Conservation (phyloP, 1,140 invertebrate species). For the Penaeus japonicus region DNA sequence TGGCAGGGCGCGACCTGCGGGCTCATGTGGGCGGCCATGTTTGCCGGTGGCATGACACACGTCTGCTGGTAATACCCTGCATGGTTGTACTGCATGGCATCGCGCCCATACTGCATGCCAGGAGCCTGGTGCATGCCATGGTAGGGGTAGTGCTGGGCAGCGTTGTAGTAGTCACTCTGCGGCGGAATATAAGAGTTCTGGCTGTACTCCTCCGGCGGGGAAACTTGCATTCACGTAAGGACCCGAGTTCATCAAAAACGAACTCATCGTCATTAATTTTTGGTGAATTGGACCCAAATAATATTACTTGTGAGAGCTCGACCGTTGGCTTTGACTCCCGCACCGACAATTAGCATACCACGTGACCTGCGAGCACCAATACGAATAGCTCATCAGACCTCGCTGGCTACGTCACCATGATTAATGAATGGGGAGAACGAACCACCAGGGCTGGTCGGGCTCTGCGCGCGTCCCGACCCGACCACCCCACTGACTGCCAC, state of each 20-base stretch:
- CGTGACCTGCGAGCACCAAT: slow-evolving; percentile 65
- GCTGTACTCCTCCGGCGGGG: slow-evolving; percentile 85
- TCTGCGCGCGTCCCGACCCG: slow-evolving; percentile 38
- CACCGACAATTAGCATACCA: slow-evolving; percentile 69
- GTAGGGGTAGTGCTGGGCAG: slow-evolving; percentile 61
- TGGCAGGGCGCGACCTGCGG: slow-evolving; percentile 56
- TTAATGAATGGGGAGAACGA: slow-evolving; percentile 58
- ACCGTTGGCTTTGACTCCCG: slow-evolving; percentile 63
- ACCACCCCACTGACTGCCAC: slow-evolving; percentile 51
- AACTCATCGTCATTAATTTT: slow-evolving; percentile 82
- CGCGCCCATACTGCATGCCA: slow-evolving; percentile 57
- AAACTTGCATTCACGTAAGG: slow-evolving; percentile 82
- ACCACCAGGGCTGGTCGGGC: slow-evolving; percentile 50
- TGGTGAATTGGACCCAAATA: slow-evolving; percentile 67
- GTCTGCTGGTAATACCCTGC: slow-evolving; percentile 60
- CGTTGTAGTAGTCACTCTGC: slow-evolving; percentile 61
- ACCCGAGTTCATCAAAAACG: slow-evolving; percentile 84
- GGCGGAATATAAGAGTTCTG: slow-evolving; percentile 82
- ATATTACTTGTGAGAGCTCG: slow-evolving; percentile 63
- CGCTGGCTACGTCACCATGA: slow-evolving; percentile 61
- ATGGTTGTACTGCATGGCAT: slow-evolving; percentile 59
- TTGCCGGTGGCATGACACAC: slow-evolving; percentile 59
- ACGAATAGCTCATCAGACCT: slow-evolving; percentile 54
- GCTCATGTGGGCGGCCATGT: slow-evolving; percentile 59
- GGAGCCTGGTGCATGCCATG: slow-evolving; percentile 55